A percentile compares a stretch with the other conserved stretches of the same genome.
These are phyloP conservation scores for Cydia amplana DNA, from an alignment of 1,140 invertebrate species.

Conservation along the genomic window DNA sequence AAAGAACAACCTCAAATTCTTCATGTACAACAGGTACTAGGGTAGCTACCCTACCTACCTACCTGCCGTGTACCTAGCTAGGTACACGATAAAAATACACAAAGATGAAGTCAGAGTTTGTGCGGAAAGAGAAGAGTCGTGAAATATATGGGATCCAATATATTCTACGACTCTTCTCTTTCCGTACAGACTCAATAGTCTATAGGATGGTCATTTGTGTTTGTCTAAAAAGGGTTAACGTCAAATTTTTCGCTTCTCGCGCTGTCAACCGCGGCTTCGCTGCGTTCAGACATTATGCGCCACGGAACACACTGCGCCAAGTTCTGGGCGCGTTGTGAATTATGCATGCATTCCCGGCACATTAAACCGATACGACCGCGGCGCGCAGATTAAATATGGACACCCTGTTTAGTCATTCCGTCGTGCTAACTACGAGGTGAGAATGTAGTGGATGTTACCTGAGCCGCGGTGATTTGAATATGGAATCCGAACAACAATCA, in stretches of 20 bases:
- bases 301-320: conserved; percentile 51
- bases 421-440: conserved; percentile 55
- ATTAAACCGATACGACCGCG: conserved; percentile 59
- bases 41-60: too few relatives aligned
- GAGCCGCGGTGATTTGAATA: conserved; percentile 33
- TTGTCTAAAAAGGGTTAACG: not conserved
- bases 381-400: conserved; percentile 61
- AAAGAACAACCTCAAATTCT: too few relatives aligned
- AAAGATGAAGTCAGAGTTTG: too few relatives aligned
- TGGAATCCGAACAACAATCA: conserved; percentile 21
- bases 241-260: not conserved
- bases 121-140: too few relatives aligned
- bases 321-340: conserved; percentile 51
- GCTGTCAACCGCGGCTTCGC: conserved; percentile 3
- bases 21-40: too few relatives aligned
- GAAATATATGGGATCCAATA: too few relatives aligned
- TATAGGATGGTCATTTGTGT: too few relatives aligned
- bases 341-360: conserved; percentile 59
- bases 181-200: too few relatives aligned
- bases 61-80: too few relatives aligned
- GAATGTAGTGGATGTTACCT: conserved; percentile 43
- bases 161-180: too few relatives aligned
- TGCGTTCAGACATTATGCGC: conserved; percentile 49
- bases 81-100: too few relatives aligned
- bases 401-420: conserved; percentile 62